Conservation (phyloP, 2,113 vertebrate genomes). For the Sinocyclocheilus maitianheensis region DNA sequence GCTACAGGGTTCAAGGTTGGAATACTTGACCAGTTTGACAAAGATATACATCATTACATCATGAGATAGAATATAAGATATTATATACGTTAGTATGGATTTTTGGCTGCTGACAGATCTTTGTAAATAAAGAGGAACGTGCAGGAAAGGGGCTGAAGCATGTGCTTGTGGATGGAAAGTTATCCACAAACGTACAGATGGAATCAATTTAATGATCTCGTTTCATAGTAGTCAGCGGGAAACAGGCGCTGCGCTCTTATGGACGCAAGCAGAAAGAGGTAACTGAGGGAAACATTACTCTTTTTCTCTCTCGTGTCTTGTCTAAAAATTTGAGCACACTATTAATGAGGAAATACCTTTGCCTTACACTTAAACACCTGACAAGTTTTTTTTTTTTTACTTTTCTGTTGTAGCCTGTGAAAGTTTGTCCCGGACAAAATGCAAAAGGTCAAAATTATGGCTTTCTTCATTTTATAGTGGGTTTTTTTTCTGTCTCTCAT, state of each 20-base stretch:
- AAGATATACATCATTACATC: background rate
- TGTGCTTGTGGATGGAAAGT: slow-evolving; percentile 67
- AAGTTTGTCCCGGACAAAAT: background rate
- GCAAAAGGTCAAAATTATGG: background rate
- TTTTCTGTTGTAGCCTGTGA: background rate
- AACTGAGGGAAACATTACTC: background rate
- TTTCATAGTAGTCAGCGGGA: slow-evolving; percentile 74
- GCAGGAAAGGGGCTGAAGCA: background rate
- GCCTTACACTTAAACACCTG: background rate
- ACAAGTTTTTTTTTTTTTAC: background rate
- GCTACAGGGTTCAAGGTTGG: background rate
- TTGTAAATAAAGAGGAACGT: background rate
- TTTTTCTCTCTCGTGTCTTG: background rate
- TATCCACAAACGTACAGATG: slow-evolving; percentile 69
- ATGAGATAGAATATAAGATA: no score
- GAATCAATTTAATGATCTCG: slow-evolving; percentile 72
- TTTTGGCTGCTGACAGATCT: slow-evolving; percentile 4
- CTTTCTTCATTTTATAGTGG: background rate
- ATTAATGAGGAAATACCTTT: background rate
- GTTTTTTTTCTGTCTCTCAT: background rate
- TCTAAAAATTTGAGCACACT: background rate
- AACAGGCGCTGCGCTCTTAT: slow-evolving; percentile 45
- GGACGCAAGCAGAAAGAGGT: slow-evolving; percentile 4
- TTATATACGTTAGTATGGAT: background rate
- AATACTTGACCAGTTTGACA: background rate